These are phyloP conservation scores for Leptosomus discolor DNA, from an alignment of 2,113 vertebrate genomes.

Conservation along the genomic window DNA sequence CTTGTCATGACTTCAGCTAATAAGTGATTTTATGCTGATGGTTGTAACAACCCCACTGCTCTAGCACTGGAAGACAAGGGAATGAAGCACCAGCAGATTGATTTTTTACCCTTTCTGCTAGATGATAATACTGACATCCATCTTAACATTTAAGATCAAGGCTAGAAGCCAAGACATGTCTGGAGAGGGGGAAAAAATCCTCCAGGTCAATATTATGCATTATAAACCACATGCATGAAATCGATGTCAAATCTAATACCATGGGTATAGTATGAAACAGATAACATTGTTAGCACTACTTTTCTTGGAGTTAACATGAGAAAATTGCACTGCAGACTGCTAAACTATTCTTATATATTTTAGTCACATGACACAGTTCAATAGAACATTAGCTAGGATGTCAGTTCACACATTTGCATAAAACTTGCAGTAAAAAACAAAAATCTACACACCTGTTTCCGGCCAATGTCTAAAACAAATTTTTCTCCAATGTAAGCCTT, in stretches of 20 bases:
- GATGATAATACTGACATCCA: conserved; percentile 64
- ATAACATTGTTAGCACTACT: neutral
- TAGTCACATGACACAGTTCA: neutral
- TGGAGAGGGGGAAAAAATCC: neutral
- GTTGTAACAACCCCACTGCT: neutral
- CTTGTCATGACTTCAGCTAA: neutral
- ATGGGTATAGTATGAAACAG: neutral
- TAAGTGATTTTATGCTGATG: conserved; percentile 29
- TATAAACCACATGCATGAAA: conserved; percentile 46
- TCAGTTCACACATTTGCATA: neutral
- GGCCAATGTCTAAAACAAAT: neutral
- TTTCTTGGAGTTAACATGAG: neutral
- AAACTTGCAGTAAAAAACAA: neutral
- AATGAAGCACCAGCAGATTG: conserved; percentile 44
- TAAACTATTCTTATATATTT: neutral
- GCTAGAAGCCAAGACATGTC: conserved; percentile 47
- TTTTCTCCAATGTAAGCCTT: neutral
- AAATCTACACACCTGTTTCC: neutral
- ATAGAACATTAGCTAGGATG: neutral
- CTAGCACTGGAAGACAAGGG: neutral
- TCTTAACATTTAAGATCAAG: conserved; percentile 73
- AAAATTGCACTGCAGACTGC: neutral
- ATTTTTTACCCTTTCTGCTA: conserved; percentile 65
- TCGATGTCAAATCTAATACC: conserved; percentile 30
- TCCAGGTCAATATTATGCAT: conserved; percentile 65